These are phyloP conservation scores for Beris chalybata DNA, from an alignment of 2,888 invertebrate species.

Conservation along the genomic window DNA sequence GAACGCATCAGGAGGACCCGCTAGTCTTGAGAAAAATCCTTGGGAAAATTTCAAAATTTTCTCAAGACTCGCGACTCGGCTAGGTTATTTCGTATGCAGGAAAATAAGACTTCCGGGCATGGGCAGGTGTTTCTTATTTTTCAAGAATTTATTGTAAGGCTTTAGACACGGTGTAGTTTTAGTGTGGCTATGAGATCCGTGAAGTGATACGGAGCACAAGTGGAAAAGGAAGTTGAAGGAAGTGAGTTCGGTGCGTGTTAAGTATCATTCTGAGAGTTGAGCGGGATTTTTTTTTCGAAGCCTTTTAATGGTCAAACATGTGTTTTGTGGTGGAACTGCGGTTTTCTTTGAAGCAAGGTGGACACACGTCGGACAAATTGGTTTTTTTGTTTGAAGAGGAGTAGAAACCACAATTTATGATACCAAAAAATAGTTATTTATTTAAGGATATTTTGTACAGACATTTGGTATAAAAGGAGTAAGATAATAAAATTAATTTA, in stretches of 20 bases:
- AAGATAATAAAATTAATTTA: no score
- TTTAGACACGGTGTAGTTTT: slow-evolving; percentile 3
- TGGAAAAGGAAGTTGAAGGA: slow-evolving; percentile 14
- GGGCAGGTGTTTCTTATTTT: slow-evolving; percentile 22
- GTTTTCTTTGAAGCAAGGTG: slow-evolving; percentile 12
- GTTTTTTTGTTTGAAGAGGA: no score
- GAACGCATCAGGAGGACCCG: slow-evolving; percentile 7
- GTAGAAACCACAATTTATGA: no score
- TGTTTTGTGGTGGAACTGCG: slow-evolving; percentile 16
- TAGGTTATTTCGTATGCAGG: slow-evolving; percentile 8
- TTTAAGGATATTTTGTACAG: no score
- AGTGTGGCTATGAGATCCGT: slow-evolving; percentile 7
- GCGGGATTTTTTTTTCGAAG: slow-evolving; percentile 9
- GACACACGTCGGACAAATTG: slow-evolving; percentile 16
- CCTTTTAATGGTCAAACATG: slow-evolving; percentile 22
- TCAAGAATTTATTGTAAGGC: slow-evolving; percentile 18
- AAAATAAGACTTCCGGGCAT: slow-evolving; percentile 31
- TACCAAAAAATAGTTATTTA: no score
- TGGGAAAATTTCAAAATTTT: slow-evolving; percentile 27
- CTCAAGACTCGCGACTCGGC: slow-evolving; percentile 23
- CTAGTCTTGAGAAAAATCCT: slow-evolving; percentile 9
- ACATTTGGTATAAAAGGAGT: no score
- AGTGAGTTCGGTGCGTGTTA: slow-evolving; percentile 15
- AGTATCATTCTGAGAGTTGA: slow-evolving; percentile 16
- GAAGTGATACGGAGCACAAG: slow-evolving; percentile 16